Conservation (phyloP, 2,113 vertebrate genomes). For the Okapia johnstoni region DNA sequence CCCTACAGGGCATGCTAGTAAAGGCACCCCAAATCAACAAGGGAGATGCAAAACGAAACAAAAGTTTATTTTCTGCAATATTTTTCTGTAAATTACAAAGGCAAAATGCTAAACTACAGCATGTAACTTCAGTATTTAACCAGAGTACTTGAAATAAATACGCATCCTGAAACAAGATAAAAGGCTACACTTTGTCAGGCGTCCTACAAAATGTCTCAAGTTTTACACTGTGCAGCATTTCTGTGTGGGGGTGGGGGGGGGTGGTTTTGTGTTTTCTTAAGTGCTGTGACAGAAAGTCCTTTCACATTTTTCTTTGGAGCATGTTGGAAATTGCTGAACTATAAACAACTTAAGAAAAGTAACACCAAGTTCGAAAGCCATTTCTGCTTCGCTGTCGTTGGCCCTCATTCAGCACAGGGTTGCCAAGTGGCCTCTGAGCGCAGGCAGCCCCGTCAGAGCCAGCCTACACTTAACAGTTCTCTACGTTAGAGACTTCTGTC, state of each 20-base stretch:
- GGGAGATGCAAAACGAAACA: constrained; percentile 70
- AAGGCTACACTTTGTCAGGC: constrained; percentile 78
- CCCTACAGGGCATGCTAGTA: neutral
- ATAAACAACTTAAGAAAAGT: constrained; percentile 69
- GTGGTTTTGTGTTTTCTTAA: constrained; percentile 67
- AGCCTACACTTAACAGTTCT: constrained; percentile 20
- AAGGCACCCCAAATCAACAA: neutral
- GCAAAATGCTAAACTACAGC: constrained; percentile 79
- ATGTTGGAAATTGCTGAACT: constrained; percentile 71
- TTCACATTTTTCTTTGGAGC: constrained; percentile 84
- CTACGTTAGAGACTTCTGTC: constrained; percentile 55
- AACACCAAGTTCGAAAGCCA: constrained; percentile 59
- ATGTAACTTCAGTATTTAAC: constrained; percentile 81
- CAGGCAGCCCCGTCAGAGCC: constrained; percentile 61
- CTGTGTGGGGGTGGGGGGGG: constrained; percentile 10
- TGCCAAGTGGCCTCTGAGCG: constrained; percentile 24
- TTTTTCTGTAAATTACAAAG: constrained; percentile 83
- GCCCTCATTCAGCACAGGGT: constrained; percentile 50
- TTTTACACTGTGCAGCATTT: constrained; percentile 78
- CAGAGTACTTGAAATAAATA: constrained; percentile 86
- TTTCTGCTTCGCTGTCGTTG: constrained; percentile 61
- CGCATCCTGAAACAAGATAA: constrained; percentile 77
- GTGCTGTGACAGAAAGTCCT: constrained; percentile 70
- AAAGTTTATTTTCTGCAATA: constrained; percentile 82
- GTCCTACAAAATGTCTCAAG: constrained; percentile 81